Evolutionary conservation across 2,113 vertebrate species (phyloP).

Genomic region (Parotia lawesii): DNA sequence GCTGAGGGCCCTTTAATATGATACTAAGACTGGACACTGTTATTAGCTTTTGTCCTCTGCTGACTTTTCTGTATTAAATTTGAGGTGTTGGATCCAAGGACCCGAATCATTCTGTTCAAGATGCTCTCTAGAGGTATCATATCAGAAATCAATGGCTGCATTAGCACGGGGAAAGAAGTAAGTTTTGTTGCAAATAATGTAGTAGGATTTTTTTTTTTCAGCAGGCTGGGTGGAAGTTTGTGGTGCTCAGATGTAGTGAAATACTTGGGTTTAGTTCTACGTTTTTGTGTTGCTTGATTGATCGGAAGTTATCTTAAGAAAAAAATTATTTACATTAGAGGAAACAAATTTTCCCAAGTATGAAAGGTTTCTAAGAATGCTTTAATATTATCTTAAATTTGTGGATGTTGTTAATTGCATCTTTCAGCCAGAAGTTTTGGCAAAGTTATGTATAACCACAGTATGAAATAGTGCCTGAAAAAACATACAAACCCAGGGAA

Average conservation of each 20-base stretch:
- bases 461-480: background rate
- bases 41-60: background rate
- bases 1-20: background rate
- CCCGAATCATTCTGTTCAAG: constrained; percentile 97
- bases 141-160: constrained; percentile 93
- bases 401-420: background rate
- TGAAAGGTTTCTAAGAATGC: background rate
- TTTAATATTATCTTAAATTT: background rate
- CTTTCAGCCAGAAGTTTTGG: background rate
- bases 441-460: background rate
- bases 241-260: background rate
- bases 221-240: background rate
- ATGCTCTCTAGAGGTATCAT: constrained; percentile 91
- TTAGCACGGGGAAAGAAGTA: constrained; percentile 97
- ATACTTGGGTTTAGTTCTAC: background rate
- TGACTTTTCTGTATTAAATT: background rate
- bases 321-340: background rate
- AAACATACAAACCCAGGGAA: background rate
- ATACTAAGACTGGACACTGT: background rate
- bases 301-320: background rate
- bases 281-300: background rate
- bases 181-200: background rate
- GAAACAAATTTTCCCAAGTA: background rate
- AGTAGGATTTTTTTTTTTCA: background rate
- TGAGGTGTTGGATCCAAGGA: constrained; percentile 92